These are phyloP conservation scores for Drosophila paulistorum DNA, from an alignment of 1,140 invertebrate species.

Conservation along the genomic window DNA sequence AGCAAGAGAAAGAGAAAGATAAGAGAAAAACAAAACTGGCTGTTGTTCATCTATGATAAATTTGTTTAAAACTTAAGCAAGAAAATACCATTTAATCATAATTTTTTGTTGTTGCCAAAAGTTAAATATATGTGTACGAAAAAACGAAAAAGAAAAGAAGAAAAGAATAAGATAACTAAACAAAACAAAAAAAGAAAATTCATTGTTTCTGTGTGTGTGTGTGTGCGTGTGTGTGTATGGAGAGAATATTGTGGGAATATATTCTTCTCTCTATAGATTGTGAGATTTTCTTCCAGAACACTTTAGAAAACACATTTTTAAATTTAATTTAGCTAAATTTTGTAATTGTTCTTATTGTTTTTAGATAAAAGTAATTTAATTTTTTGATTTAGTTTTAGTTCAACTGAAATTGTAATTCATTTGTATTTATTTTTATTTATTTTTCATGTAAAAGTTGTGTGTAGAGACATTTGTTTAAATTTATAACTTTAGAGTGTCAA, in stretches of 20 bases:
- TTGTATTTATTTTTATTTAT: neutral
- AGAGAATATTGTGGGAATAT: slow-evolving; percentile 38
- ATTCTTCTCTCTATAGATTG: neutral
- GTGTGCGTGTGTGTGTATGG: slow-evolving; percentile 28
- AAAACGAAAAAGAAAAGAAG: neutral
- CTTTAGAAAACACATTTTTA: neutral
- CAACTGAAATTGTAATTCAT: neutral
- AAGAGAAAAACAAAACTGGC: slow-evolving; percentile 14
- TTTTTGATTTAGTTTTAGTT: neutral
- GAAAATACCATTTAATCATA: slow-evolving; percentile 12
- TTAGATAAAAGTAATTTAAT: neutral
- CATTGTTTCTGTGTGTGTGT: slow-evolving; percentile 35
- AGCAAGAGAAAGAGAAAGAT: slow-evolving; percentile 28
- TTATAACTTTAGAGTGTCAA: neutral
- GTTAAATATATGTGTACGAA: slow-evolving; percentile 81
- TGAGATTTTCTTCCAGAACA: slow-evolving; percentile 3
- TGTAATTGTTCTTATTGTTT: neutral
- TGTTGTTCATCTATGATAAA: slow-evolving; percentile 32
- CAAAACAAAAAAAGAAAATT: slow-evolving; percentile 37
- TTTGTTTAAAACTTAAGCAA: slow-evolving; percentile 22
- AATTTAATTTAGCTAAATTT: neutral
- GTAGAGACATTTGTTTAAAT: neutral
- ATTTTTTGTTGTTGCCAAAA: slow-evolving; percentile 49
- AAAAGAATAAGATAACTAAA: slow-evolving; percentile 29
- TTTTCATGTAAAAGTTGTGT: slow-evolving; percentile 5